These are phyloP conservation scores for Rhizoglyphus robini DNA, from an alignment of 1,140 invertebrate species.

Conservation along the genomic window DNA sequence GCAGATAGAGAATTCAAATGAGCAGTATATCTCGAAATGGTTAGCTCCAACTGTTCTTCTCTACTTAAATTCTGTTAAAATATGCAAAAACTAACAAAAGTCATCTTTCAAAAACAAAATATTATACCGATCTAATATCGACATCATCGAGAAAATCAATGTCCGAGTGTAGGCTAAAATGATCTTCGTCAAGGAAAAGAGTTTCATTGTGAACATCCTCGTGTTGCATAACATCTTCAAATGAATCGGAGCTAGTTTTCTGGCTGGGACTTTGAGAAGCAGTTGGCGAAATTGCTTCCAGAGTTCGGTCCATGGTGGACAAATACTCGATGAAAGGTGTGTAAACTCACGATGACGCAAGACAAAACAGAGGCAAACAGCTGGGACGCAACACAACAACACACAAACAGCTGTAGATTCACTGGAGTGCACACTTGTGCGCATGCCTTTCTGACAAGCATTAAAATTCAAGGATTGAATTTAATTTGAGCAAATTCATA, in stretches of 20 bases:
- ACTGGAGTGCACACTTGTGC: neutral
- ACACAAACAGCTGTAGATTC: neutral
- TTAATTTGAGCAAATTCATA: neutral
- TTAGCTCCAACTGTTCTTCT: conserved; percentile 2
- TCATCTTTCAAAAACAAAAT: no score
- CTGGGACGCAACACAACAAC: neutral
- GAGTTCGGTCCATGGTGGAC: neutral
- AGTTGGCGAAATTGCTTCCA: neutral
- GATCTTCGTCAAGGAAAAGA: conserved; percentile 15
- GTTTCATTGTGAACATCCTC: neutral
- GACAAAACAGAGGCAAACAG: no score
- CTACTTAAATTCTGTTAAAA: neutral
- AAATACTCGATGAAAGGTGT: no score
- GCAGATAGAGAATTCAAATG: neutral
- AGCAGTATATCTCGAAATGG: conserved; percentile 1
- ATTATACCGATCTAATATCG: neutral
- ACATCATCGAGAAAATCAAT: neutral
- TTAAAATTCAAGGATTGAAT: neutral
- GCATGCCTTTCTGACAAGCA: neutral
- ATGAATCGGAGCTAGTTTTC: neutral
- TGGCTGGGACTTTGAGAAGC: neutral
- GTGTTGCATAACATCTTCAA: no score
- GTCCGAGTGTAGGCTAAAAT: conserved; percentile 10
- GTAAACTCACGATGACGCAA: no score
- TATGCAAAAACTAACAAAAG: neutral